Percentiles rank a stretch among this genome's conserved stretches.
These are phyloP conservation scores for Numida meleagris DNA, from an alignment of 2,113 vertebrate genomes.

Conservation along the genomic window DNA sequence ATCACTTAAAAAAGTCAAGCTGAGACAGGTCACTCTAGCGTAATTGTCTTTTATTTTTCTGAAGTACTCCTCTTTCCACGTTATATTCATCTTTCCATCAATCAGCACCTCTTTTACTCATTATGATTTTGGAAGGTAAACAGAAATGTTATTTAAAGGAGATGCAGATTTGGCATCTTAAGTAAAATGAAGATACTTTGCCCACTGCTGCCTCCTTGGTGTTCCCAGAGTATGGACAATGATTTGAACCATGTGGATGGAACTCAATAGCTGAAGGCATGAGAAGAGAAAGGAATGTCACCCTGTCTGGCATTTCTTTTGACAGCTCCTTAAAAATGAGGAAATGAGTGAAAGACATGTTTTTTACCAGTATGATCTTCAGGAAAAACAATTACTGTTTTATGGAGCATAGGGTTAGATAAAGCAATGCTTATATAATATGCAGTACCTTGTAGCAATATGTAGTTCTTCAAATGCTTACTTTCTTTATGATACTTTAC, in stretches of 20 bases:
- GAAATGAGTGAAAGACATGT: not conserved
- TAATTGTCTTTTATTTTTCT: conserved; percentile 6
- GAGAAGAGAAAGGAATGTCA: not conserved
- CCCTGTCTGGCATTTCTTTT: not conserved
- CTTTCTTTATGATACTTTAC: not conserved
- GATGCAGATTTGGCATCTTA: not conserved
- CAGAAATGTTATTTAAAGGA: not conserved
- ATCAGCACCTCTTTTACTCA: not conserved
- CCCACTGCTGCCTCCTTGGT: not conserved
- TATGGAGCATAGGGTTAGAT: not conserved
- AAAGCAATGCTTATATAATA: not conserved
- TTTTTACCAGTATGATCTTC: not conserved
- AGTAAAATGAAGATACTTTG: not conserved
- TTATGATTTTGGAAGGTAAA: not conserved
- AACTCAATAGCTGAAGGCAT: not conserved
- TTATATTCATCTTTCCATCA: not conserved
- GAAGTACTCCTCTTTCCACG: not conserved
- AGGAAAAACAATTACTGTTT: not conserved
- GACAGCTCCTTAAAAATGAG: not conserved
- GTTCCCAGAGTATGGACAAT: not conserved
- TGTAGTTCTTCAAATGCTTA: not conserved
- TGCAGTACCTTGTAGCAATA: not conserved
- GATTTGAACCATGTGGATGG: not conserved
- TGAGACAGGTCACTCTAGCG: not conserved
- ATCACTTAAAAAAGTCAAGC: not conserved